Conservation (phyloP, 2,797 vertebrate species). For the Bradypodion ventrale region DNA sequence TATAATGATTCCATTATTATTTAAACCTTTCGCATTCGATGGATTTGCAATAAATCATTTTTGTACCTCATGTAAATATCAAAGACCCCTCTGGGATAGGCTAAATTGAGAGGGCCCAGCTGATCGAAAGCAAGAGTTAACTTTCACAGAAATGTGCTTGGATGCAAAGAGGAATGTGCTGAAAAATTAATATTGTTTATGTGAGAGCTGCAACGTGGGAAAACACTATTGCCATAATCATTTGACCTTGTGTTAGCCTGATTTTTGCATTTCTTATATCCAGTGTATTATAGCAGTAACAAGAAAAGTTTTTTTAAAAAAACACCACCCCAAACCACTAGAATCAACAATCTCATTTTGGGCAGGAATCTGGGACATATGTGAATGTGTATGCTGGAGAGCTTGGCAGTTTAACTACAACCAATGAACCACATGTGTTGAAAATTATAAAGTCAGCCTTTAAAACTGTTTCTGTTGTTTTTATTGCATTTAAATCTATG, state of each 20-base stretch:
- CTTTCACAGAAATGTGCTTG: background rate
- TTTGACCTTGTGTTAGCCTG: conserved; percentile 26
- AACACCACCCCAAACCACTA: background rate
- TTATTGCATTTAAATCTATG: conserved; percentile 19
- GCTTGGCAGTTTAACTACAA: background rate
- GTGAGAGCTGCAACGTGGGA: background rate
- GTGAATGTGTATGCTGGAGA: background rate
- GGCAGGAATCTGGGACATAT: accelerated
- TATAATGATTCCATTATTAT: too few species aligned
- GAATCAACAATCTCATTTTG: background rate
- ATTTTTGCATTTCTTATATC: background rate
- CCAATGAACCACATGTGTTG: background rate
- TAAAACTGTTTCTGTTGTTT: background rate
- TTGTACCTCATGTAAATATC: background rate
- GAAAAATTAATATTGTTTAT: background rate
- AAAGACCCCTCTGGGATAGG: too few species aligned
- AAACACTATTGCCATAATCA: background rate
- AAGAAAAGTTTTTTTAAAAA: background rate
- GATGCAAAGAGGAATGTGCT: background rate
- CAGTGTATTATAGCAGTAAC: accelerated
- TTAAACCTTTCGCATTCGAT: too few species aligned
- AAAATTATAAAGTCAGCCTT: background rate
- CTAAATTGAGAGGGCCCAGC: background rate
- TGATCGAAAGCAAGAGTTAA: background rate
- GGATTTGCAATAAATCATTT: background rate